Conservation (phyloP, 1,140 invertebrate genomes). For the Protaetia brevitarsis region DNA sequence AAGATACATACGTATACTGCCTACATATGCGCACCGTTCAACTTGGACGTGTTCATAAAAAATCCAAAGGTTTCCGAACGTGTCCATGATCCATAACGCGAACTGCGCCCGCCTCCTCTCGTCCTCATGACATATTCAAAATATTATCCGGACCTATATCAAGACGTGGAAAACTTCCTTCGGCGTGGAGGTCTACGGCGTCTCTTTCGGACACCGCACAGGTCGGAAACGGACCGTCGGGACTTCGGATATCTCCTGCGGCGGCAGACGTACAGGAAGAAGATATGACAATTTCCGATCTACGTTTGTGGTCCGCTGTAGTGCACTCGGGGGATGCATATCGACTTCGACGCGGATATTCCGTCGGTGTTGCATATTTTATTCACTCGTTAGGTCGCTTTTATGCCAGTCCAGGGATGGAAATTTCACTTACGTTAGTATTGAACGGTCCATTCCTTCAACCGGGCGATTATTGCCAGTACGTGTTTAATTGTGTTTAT, state of each 20-base stretch:
- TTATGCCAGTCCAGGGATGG: not conserved
- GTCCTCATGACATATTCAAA: conserved; percentile 10
- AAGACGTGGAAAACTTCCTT: not conserved
- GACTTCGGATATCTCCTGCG: conserved; percentile 2
- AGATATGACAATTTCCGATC: conserved; percentile 18
- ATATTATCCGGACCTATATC: conserved; percentile 18
- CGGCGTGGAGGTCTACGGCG: not conserved
- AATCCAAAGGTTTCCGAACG: conserved; percentile 2
- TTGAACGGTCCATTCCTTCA: too few relatives aligned
- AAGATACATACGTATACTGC: too few relatives aligned
- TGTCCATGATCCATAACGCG: conserved; percentile 4
- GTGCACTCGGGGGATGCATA: conserved; percentile 9
- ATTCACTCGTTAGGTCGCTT: conserved; percentile 14
- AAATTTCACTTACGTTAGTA: too few relatives aligned
- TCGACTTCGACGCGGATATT: conserved; percentile 10
- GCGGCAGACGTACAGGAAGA: not conserved
- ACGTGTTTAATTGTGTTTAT: too few relatives aligned
- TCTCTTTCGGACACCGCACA: not conserved
- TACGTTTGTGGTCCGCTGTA: conserved; percentile 3
- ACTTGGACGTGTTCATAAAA: conserved; percentile 13
- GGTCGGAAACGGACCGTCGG: conserved; percentile 7
- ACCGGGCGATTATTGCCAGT: too few relatives aligned
- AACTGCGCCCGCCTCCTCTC: not conserved
- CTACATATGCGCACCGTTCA: not conserved
- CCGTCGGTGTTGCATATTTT: conserved; percentile 6